Base-by-base conservation (phyloP, 2,888 invertebrate species). In the Tetrapedia diversipes region DNA sequence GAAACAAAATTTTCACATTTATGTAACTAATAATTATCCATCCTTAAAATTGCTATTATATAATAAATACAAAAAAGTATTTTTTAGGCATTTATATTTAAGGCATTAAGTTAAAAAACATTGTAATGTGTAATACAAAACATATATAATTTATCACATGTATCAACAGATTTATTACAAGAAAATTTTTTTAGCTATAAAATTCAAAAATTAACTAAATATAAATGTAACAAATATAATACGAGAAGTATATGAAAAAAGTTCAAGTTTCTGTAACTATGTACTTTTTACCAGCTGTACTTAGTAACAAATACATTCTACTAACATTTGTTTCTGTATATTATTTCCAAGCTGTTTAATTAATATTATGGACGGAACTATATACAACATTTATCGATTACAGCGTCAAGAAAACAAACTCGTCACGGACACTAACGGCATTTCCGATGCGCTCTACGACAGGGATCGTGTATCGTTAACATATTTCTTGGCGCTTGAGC, bases 401-500 rank as follows among this genome's bases (percentile, higher is more conserved):
- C 29, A 6, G 27, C 14, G 54, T 54, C 45, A 61, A 65, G 68
- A 73, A 78, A 77, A 73, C 60, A 77, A 77, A 73, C 61, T 60
- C 54, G 49, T 37, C 39, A 24, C 22, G 19, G 37, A 60, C 60
- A 69, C 53, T 57, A 54, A 65, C 67, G 56, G 47, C 64, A 73
- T 66, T 68, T 66, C 56, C 24, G 60, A 65, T 61, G 69, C 79
- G 54, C 59, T 41, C 73, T 63, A 54, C 72, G 45, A 43, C 41
- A 41, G 37, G 53, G 49, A 70, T 39, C 49, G 29, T 34, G 69
- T 54, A 66, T 70, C 65, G 59, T 79, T 69, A 73, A 63, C 83
- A 79, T 83, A 83, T 79, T 76, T 69, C 59, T 73, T 73, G 41
- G 73, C 76, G 80, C 68, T 61, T 57, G 65, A 53, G 43, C n/a